Percentiles rank a stretch among this genome's conserved stretches.
Evolutionary conservation across 2,797 vertebrate species (phyloP).

Genomic region (Pseudochirops cupreus): DNA sequence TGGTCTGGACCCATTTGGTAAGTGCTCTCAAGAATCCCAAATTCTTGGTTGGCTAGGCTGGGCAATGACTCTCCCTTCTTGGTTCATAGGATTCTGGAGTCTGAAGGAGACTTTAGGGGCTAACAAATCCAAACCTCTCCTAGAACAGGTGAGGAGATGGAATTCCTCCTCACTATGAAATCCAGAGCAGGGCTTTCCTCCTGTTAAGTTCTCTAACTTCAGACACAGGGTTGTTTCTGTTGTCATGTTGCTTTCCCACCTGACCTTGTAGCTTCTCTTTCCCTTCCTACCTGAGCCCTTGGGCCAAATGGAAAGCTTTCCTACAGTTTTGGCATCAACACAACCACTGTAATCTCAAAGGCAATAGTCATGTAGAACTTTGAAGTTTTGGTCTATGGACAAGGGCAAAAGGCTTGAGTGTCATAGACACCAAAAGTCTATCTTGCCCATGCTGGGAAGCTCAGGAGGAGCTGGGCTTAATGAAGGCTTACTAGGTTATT

Average conservation of each 20-base stretch:
- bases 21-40: background rate
- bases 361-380: background rate
- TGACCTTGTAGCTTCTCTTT: background rate
- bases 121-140: background rate
- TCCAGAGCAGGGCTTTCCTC: background rate
- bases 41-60: background rate
- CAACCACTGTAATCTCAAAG: background rate
- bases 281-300: background rate
- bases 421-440: background rate
- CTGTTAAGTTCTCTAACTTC: background rate
- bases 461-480: slow-evolving; percentile 27
- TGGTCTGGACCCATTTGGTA: background rate
- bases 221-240: background rate
- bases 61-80: background rate
- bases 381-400: background rate
- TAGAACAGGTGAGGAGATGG: background rate
- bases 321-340: background rate
- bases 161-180: background rate
- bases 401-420: background rate
- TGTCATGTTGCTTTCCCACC: background rate
- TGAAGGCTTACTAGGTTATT: slow-evolving; percentile 57
- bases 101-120: background rate
- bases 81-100: background rate
- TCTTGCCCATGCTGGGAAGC: background rate
- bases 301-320: background rate